These are phyloP conservation scores for Apodemus sylvaticus DNA, from an alignment of 2,113 vertebrate genomes.

Conservation along the genomic window DNA sequence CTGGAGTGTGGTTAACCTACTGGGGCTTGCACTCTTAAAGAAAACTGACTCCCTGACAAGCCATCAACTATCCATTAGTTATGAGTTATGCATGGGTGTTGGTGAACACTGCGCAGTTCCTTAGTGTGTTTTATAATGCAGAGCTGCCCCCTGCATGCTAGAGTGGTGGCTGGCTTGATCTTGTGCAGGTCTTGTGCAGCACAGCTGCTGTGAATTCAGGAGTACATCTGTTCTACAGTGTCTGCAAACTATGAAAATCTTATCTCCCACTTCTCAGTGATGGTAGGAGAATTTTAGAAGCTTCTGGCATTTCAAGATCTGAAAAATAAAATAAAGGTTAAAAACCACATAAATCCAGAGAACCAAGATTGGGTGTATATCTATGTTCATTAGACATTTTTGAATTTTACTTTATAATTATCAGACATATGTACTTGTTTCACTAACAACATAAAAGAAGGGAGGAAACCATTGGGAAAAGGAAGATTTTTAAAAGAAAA, in stretches of 20 bases:
- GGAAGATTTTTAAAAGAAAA: background rate
- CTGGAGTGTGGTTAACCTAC: background rate
- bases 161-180: background rate
- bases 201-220: background rate
- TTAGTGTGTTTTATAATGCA: no score
- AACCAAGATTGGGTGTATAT: background rate
- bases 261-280: background rate
- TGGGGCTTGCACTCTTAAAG: background rate
- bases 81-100: no score
- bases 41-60: background rate
- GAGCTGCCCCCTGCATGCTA: background rate
- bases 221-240: background rate
- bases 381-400: background rate
- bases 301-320: slow-evolving; percentile 31
- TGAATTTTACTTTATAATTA: slow-evolving; percentile 41
- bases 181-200: background rate
- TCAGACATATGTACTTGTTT: background rate
- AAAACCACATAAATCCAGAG: background rate
- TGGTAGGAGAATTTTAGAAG: background rate
- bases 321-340: background rate
- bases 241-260: background rate
- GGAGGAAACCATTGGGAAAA: slow-evolving; percentile 9
- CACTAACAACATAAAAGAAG: slow-evolving; percentile 33
- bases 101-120: background rate
- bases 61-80: background rate